Conservation (phyloP, 1,140 invertebrate species). For the Ridgeia piscesae region DNA sequence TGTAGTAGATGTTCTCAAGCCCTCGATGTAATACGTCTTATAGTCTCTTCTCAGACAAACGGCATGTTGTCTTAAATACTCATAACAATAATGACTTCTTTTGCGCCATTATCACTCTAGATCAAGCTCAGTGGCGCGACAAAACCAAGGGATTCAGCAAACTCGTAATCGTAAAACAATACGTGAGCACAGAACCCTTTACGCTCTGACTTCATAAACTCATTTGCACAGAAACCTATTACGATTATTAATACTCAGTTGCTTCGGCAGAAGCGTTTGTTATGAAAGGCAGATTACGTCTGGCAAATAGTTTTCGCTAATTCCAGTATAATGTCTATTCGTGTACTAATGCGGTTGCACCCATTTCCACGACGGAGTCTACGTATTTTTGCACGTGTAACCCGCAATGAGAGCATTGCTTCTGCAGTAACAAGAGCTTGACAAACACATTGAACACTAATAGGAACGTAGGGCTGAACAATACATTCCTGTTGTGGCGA, state of each 20-base stretch:
- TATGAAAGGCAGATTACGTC: background rate
- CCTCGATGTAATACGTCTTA: background rate
- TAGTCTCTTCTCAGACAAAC: background rate
- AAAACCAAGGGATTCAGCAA: too few relatives aligned
- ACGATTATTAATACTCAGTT: background rate
- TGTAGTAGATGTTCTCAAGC: too few relatives aligned
- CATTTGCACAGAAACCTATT: background rate
- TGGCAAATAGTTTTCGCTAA: background rate
- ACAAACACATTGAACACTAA: background rate
- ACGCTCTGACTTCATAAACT: background rate
- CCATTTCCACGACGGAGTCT: background rate
- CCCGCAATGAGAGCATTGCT: background rate
- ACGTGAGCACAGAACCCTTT: background rate
- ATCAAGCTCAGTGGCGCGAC: too few relatives aligned
- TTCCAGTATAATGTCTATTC: background rate
- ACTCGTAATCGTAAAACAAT: too few relatives aligned
- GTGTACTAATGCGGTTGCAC: background rate
- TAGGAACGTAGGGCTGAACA: background rate
- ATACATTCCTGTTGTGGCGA: background rate
- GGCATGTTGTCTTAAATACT: background rate
- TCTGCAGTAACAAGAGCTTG: background rate
- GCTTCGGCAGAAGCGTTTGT: background rate
- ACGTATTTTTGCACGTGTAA: background rate
- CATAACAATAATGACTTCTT: too few relatives aligned
- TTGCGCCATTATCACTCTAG: too few relatives aligned